phyloP scores from a whole-genome alignment of 1,140 invertebrate species.

The Polypedilum vanderplanki region DNA sequence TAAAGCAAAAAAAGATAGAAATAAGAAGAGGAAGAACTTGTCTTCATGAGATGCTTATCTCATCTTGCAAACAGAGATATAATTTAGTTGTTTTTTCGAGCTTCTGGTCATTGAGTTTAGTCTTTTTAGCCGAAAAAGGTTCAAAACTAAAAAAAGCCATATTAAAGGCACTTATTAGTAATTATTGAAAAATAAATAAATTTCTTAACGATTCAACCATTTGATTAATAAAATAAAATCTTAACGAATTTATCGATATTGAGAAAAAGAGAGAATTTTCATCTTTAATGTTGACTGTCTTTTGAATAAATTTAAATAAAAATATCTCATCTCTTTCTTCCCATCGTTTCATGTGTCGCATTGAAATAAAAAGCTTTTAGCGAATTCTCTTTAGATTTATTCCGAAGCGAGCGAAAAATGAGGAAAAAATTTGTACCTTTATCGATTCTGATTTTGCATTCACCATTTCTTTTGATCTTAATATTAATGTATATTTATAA shows the following conservation, averaged over 20 bases:
- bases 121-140: neutral
- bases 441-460: constrained; percentile 23
- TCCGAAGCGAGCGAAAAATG: neutral
- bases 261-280: neutral
- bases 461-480: constrained; percentile 17
- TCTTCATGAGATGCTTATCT: neutral
- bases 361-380: neutral
- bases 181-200: neutral
- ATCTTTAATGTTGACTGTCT: neutral
- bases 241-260: neutral
- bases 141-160: too few relatives aligned
- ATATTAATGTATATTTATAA: constrained; percentile 1
- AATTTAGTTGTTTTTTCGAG: constrained; percentile 13
- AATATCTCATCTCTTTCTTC: too few relatives aligned
- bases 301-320: constrained; percentile 20
- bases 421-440: constrained; percentile 20
- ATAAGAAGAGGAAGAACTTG: neutral
- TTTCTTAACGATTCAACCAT: neutral
- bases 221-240: neutral
- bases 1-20: neutral
- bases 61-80: neutral
- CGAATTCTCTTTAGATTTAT: constrained; percentile 13
- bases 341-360: too few relatives aligned
- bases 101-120: constrained; percentile 1
- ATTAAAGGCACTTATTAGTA: constrained; percentile 8